phyloP scores from a whole-genome alignment of 2,888 invertebrate species.

The Athalia cordata region DNA sequence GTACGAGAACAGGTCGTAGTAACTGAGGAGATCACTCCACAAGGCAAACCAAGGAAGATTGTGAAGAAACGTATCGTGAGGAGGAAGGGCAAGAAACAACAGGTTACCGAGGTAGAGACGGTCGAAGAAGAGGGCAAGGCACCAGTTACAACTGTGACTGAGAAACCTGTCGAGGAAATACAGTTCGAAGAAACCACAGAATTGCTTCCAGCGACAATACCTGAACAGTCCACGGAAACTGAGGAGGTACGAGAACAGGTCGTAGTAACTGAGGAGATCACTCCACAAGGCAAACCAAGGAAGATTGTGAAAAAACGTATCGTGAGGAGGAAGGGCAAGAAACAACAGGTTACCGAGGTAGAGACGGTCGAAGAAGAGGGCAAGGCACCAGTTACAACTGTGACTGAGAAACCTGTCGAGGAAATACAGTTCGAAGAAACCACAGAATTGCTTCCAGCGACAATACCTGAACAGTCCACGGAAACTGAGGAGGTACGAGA shows the following conservation, averaged over 20 bases:
- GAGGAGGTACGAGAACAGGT: constrained; percentile 47
- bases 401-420: constrained; percentile 59
- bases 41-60: constrained; percentile 63
- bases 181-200: constrained; percentile 14
- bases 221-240: constrained; percentile 16
- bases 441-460: not conserved
- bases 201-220: constrained; percentile 28
- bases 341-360: constrained; percentile 74
- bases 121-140: constrained; percentile 65
- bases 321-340: constrained; percentile 71
- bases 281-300: constrained; percentile 68
- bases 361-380: constrained; percentile 73
- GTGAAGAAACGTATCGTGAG: constrained; percentile 73
- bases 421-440: constrained; percentile 33
- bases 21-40: constrained; percentile 57
- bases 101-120: constrained; percentile 66
- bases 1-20: constrained; percentile 62
- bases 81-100: constrained; percentile 69
- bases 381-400: constrained; percentile 69
- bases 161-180: constrained; percentile 42
- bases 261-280: constrained; percentile 69
- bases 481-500: constrained; percentile 58
- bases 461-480: constrained; percentile 63
- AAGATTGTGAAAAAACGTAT: constrained; percentile 66
- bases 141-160: constrained; percentile 64